These are phyloP conservation scores for Okamejei kenojei DNA, from an alignment of 2,797 vertebrate species.

Conservation along the genomic window DNA sequence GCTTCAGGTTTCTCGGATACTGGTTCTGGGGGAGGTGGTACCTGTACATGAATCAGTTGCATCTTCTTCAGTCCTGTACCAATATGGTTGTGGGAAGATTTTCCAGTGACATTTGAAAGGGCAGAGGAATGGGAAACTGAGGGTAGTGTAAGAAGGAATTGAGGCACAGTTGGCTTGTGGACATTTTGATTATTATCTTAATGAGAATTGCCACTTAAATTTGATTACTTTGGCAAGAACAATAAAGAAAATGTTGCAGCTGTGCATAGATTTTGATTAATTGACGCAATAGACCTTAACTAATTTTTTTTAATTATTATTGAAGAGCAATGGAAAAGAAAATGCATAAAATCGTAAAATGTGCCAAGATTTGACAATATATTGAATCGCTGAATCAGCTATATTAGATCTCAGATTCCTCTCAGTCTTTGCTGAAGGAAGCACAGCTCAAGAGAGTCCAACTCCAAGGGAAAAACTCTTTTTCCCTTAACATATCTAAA, in stretches of 20 bases:
- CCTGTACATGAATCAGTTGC: too few species aligned
- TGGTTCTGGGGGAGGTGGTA: too few species aligned
- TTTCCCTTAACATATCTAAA: too few species aligned
- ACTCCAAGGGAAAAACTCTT: too few species aligned
- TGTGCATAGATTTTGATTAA: neutral
- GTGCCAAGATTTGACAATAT: neutral
- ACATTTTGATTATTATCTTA: neutral
- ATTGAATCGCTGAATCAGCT: neutral
- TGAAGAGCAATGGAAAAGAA: neutral
- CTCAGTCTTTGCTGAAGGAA: neutral
- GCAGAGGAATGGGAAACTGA: too few species aligned
- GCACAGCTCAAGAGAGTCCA: neutral
- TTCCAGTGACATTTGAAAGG: too few species aligned
- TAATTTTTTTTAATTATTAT: neutral
- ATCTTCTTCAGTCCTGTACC: too few species aligned
- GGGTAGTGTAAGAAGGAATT: too few species aligned
- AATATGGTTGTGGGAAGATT: too few species aligned
- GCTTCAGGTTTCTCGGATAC: too few species aligned
- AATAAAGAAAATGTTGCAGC: neutral
- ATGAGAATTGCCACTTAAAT: neutral
- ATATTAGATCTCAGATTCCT: neutral
- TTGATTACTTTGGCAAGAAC: conserved; percentile 5
- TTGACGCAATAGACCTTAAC: neutral
- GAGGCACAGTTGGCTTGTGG: neutral
- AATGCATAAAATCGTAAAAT: neutral